phyloP scores from a whole-genome alignment of 2,888 invertebrate genomes.

The Agriopis marginaria region DNA sequence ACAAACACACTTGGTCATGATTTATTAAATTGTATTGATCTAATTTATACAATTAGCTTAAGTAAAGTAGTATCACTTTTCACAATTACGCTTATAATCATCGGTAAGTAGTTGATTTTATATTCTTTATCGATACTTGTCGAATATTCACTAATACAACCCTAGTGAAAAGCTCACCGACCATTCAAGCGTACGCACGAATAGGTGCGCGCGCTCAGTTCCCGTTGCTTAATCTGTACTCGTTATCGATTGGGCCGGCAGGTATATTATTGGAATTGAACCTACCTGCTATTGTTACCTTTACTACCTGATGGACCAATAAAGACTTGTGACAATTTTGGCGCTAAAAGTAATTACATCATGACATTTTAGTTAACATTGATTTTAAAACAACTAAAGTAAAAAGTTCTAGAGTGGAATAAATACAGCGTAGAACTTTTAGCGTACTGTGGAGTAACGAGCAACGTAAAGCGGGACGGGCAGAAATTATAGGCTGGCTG shows the following conservation, averaged over 20 bases:
- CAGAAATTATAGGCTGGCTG: no score
- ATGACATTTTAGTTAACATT: no score
- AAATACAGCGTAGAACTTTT: no score
- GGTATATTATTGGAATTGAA: neutral
- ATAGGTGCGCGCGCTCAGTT: constrained; percentile 29
- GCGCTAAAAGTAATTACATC: no score
- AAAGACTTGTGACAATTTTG: no score
- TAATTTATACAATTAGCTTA: neutral
- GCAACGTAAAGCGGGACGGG: no score
- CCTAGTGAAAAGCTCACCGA: constrained; percentile 58
- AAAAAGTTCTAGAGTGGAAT: no score
- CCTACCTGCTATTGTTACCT: neutral
- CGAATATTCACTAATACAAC: constrained; percentile 37
- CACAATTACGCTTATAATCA: neutral
- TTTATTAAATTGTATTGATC: neutral
- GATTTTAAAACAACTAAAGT: no score
- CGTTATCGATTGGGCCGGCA: constrained; percentile 61
- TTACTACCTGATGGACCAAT: no score
- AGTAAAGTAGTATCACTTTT: neutral
- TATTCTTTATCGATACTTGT: constrained; percentile 23
- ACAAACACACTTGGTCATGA: no score
- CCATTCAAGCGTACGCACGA: constrained; percentile 47
- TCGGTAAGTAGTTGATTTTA: neutral
- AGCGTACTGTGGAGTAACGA: no score
- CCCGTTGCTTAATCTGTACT: constrained; percentile 25